These are phyloP conservation scores for Lepeophtheirus salmonis DNA, from an alignment of 1,140 invertebrate genomes.

Conservation along the genomic window DNA sequence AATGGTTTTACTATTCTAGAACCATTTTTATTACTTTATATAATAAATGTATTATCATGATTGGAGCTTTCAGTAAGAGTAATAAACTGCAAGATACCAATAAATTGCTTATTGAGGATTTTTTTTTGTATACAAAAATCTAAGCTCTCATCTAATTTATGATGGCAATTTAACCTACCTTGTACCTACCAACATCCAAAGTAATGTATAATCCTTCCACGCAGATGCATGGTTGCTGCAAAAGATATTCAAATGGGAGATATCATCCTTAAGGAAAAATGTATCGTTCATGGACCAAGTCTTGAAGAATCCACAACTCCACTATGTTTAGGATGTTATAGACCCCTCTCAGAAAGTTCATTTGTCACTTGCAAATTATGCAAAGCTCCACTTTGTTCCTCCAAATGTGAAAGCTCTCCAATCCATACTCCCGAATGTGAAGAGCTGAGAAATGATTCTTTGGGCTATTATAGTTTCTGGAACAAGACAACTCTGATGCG, in stretches of 20 bases:
- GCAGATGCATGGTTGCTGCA: slow-evolving; percentile 35
- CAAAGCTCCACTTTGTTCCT: not conserved
- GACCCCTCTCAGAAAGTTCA: not conserved
- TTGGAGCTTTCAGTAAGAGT: too few relatives aligned
- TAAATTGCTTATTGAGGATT: too few relatives aligned
- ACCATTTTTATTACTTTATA: too few relatives aligned
- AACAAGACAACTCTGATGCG: too few relatives aligned
- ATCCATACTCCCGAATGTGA: not conserved
- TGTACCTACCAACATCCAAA: too few relatives aligned
- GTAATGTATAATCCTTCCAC: too few relatives aligned
- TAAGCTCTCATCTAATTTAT: too few relatives aligned
- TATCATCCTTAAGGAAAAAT: slow-evolving; percentile 44
- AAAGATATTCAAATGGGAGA: slow-evolving; percentile 43
- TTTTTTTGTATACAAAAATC: too few relatives aligned
- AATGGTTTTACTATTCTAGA: too few relatives aligned
- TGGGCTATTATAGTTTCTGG: not conserved
- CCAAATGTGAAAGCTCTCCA: not conserved
- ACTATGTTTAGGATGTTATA: slow-evolving; percentile 49
- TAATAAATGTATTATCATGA: too few relatives aligned
- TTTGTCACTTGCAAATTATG: not conserved
- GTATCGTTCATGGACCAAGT: slow-evolving; percentile 53
- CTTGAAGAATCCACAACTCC: slow-evolving; percentile 36
- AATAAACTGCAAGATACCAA: too few relatives aligned
- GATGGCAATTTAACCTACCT: too few relatives aligned
- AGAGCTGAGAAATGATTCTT: not conserved